Base-by-base conservation (phyloP, 2,113 vertebrate genomes). In the Melierax canorus region DNA sequence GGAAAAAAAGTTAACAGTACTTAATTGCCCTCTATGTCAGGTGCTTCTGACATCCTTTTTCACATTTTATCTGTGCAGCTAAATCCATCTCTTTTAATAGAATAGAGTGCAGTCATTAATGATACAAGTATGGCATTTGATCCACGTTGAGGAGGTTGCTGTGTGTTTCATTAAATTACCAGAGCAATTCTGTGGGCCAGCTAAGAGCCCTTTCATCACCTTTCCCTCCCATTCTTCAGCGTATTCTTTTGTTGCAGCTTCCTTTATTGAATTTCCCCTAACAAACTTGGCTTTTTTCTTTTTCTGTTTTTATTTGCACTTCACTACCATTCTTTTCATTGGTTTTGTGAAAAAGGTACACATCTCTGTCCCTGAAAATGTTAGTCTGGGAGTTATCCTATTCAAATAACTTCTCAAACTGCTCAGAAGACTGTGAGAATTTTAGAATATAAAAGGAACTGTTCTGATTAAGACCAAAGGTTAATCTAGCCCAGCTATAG, bases 31-130 rank as follows among this genome's bases (percentile, higher is more conserved):
- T 81, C 43, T 83, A 1, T 66, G 46, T 92, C 62, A 68, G 76
- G 34, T 88, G 51, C 86, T 78, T 83, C 68, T 32, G 8, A 41
- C 38, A 67, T 48, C 77, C 80, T 71, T 96, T 95, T 91, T 24
- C 8, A 7, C 59, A 36, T 94, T 95, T 96, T 78, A 84, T 92
- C 82, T 79, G 15, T 34, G 18, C 39, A 21, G 30, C 62, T 92
- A 90, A 92, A 92, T 75, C 69, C 60, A 39, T 68, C 68, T 92
- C 39, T 86, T 93, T 76, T 95, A 96, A 93, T 95, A 94, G 38
- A 89, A 85, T 92, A 82, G 84, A 95, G 80, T 76, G 58, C 56
- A 76, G 73, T 91, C 90, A 62, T 97, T 93, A 97, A 96, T 96
- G 69, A 90, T 97, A 85, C 79, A 95, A 88, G 56, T 53, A 75